Evolutionary conservation across 1,140 invertebrate species (phyloP).

Genomic region (Caenorhabditis briggsae): DNA sequence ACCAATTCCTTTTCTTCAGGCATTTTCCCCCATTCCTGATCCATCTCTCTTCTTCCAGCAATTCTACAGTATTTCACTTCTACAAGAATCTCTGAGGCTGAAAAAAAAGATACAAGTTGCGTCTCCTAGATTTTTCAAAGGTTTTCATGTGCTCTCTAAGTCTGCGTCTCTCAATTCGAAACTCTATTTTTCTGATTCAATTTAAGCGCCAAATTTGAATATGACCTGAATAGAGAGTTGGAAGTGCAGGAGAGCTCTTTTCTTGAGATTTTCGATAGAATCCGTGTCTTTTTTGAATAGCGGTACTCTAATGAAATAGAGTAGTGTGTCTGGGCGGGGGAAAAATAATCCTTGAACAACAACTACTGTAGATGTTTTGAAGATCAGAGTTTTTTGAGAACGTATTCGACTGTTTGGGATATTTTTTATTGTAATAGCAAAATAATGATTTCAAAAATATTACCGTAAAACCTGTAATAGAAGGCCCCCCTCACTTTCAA

Average conservation of each 20-base stretch:
- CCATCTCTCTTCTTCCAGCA: not conserved
- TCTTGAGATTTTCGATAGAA: not conserved
- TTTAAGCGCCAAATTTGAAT: slow-evolving; percentile 18
- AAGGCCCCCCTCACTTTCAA: too few species aligned
- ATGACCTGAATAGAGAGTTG: slow-evolving; percentile 8
- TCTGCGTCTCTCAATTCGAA: slow-evolving; percentile 6
- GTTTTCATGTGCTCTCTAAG: not conserved
- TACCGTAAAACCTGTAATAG: too few species aligned
- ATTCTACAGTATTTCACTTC: not conserved
- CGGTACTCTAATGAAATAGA: slow-evolving; percentile 4
- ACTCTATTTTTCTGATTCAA: slow-evolving; percentile 10
- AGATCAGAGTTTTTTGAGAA: too few species aligned
- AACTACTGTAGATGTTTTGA: not conserved
- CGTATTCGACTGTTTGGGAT: too few species aligned
- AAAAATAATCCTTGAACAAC: not conserved
- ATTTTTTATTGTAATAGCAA: too few species aligned
- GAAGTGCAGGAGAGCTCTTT: slow-evolving; percentile 33
- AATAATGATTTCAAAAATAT: too few species aligned
- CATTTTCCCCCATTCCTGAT: not conserved
- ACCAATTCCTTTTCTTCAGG: not conserved
- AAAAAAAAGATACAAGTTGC: not conserved
- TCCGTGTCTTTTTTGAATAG: slow-evolving; percentile 7
- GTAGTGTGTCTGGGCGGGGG: not conserved
- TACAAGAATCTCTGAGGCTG: not conserved
- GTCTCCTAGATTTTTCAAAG: not conserved